These are phyloP conservation scores for Brachionus sp. DNA, from an alignment of 1,140 invertebrate genomes.

Conservation along the genomic window DNA sequence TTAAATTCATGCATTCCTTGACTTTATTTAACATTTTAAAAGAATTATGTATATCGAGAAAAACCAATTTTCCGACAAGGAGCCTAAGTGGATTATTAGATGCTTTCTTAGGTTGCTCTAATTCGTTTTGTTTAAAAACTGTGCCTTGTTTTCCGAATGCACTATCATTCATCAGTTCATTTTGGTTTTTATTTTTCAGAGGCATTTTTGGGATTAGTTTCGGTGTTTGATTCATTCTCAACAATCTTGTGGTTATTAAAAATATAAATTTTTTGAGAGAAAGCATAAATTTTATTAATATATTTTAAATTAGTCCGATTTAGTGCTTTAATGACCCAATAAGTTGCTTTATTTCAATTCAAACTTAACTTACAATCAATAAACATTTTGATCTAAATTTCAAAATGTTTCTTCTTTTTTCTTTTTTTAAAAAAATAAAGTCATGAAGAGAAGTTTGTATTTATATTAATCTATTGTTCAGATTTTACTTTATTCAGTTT, in stretches of 20 bases:
- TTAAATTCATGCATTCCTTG: slow-evolving; percentile 33
- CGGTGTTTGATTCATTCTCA: neutral
- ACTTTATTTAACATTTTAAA: slow-evolving; percentile 24
- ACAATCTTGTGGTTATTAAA: neutral
- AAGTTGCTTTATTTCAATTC: neutral
- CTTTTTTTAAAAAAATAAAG: no score
- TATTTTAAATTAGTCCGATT: neutral
- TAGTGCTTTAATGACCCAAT: neutral
- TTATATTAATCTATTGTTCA: no score
- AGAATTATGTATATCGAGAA: slow-evolving; percentile 24
- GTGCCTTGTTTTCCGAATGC: neutral
- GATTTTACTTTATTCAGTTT: no score
- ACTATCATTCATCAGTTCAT: neutral
- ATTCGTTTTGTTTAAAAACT: neutral
- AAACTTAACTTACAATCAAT: neutral
- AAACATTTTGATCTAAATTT: no score
- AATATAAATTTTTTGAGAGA: neutral
- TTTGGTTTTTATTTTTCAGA: slow-evolving; percentile 4
- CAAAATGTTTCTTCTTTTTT: no score
- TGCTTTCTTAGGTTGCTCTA: neutral
- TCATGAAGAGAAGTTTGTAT: no score
- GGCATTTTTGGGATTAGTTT: neutral
- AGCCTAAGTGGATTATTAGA: neutral
- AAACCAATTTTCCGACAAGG: slow-evolving; percentile 15
- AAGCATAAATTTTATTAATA: neutral